Evolutionary conservation across 2,113 vertebrate species (phyloP).

Genomic region (Pollimyrus isidori): DNA sequence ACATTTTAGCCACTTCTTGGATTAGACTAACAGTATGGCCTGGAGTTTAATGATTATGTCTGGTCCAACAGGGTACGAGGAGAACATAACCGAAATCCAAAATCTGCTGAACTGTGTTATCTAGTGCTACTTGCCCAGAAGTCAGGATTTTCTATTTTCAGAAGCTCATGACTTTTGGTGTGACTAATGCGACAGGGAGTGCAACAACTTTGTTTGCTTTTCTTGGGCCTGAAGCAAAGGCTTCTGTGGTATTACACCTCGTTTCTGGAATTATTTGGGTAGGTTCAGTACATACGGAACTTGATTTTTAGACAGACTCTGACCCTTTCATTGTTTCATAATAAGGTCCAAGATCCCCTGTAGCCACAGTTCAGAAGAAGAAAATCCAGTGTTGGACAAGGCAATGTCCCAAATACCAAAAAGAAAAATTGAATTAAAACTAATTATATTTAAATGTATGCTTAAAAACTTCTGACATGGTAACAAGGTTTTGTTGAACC

Average conservation of each 20-base stretch:
- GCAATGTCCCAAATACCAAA: neutral
- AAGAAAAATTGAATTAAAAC: neutral
- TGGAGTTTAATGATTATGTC: neutral
- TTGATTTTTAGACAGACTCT: neutral
- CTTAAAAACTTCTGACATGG: neutral
- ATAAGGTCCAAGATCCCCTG: neutral
- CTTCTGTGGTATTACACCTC: neutral
- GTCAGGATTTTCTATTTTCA: neutral
- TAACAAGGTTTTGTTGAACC: neutral
- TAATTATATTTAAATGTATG: neutral
- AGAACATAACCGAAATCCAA: neutral
- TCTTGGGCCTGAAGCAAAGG: neutral
- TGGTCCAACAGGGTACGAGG: neutral
- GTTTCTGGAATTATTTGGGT: neutral
- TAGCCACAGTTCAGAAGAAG: neutral
- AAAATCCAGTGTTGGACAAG: neutral
- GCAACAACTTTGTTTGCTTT: neutral
- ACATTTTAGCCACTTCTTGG: neutral
- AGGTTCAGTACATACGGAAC: neutral
- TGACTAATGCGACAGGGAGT: neutral
- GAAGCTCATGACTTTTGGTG: neutral
- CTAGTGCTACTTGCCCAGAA: neutral
- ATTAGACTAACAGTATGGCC: neutral
- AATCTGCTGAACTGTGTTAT: neutral
- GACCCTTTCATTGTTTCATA: neutral